phyloP scores from a whole-genome alignment of 2,113 vertebrate genomes.

The Thomomys bottae region DNA sequence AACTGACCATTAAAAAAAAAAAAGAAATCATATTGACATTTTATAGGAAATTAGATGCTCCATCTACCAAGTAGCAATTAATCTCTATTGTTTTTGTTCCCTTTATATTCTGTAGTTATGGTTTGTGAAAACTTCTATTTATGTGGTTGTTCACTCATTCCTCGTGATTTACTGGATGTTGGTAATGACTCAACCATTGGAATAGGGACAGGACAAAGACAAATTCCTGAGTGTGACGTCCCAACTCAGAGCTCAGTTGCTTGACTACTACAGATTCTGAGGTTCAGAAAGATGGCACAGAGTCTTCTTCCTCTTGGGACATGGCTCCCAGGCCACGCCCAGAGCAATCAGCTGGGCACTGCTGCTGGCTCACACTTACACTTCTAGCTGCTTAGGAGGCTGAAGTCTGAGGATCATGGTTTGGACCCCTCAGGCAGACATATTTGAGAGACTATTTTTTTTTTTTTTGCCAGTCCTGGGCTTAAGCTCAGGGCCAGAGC shows the following conservation, averaged over 20 bases:
- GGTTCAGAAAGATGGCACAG: neutral
- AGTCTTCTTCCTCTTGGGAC: neutral
- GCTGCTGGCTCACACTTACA: no score
- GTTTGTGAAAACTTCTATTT: neutral
- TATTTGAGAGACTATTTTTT: no score
- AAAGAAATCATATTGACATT: neutral
- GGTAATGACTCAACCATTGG: fast-evolving
- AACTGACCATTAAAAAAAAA: neutral
- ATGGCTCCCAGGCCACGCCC: neutral
- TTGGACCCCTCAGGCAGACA: no score
- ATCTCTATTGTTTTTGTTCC: neutral
- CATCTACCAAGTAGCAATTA: neutral
- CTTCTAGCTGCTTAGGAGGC: no score
- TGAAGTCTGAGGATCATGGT: no score
- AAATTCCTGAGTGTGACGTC: neutral
- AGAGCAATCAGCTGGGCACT: no score
- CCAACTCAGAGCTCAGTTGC: neutral
- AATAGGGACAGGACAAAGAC: neutral
- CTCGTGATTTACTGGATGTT: neutral
- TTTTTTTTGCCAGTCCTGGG: no score
- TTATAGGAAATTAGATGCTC: neutral
- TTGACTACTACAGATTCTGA: neutral
- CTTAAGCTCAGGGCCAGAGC: no score
- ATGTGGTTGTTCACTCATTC: neutral
- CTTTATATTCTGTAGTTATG: neutral